Percentiles rank a stretch among this genome's conserved stretches.
Conservation (phyloP, 30 jellyfish, hydroid and myxozoan genomes). For the Aurelia coerulea region DNA sequence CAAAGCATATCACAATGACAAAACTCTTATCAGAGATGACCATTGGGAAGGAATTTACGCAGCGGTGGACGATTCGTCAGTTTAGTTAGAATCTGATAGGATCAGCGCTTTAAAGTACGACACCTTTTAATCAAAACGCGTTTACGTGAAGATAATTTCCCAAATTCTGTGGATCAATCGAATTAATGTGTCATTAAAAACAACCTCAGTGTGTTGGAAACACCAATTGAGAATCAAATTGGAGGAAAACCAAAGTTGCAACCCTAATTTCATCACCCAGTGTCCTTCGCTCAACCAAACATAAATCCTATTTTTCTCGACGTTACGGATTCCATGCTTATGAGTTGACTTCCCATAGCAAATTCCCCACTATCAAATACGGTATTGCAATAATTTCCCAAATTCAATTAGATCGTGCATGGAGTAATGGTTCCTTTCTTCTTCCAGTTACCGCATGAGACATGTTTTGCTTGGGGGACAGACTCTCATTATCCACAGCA, state of each 20-base stretch:
- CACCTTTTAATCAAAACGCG: slow-evolving; percentile 56
- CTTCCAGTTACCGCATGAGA: slow-evolving; percentile 55
- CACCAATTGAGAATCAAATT: slow-evolving; percentile 31
- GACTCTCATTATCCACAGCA: slow-evolving; percentile 59
- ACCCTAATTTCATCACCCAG: slow-evolving; percentile 50
- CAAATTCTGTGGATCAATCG: slow-evolving; percentile 40
- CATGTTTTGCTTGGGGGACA: slow-evolving; percentile 61
- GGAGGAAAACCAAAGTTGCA: slow-evolving; percentile 40
- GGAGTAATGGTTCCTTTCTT: slow-evolving; percentile 62
- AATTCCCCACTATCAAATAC: slow-evolving; percentile 13
- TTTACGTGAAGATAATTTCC: slow-evolving; percentile 54
- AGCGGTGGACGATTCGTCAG: too few species aligned
- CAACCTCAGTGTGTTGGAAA: slow-evolving; percentile 20
- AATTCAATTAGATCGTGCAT: slow-evolving; percentile 65
- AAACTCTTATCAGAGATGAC: too few species aligned
- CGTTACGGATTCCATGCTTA: slow-evolving; percentile 43
- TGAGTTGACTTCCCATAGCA: slow-evolving; percentile 40
- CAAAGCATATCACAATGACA: too few species aligned
- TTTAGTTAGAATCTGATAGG: not conserved
- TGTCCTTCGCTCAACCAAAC: slow-evolving; percentile 37
- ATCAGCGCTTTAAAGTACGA: slow-evolving; percentile 35
- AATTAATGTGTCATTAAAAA: slow-evolving; percentile 18
- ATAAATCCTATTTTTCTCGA: slow-evolving; percentile 43
- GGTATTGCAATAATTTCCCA: slow-evolving; percentile 71
- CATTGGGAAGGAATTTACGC: too few species aligned